Base-by-base conservation (phyloP, 30 jellyfish, hydroid and myxozoan genomes). In the Aurelia aurita complex sp. Pacific region DNA sequence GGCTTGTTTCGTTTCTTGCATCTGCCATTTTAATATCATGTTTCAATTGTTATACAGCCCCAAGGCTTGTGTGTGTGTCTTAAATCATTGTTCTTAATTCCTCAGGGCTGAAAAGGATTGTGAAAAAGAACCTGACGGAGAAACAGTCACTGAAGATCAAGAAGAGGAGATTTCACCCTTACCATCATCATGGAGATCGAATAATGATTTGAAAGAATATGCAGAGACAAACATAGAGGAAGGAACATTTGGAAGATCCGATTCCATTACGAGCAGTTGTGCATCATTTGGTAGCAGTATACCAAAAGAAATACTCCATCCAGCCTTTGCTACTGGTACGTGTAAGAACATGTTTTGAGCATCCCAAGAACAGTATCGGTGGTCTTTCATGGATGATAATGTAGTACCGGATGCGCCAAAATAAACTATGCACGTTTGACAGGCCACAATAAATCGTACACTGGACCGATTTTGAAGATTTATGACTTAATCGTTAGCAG, bases 311-410 rank as follows among this genome's bases (percentile, higher is more conserved):
- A 76, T 86, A 5, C 65, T 86, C 3, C 89, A 86, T 32, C 95
- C 95, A 1, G 64, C 79, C 14, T 86, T 86, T 86, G 95, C 95
- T 19, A 86, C 95, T 1, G 94, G 89, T 79, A 79, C 4, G 57
- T 46, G 12, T 46, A 46, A 6, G 1, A 38, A 2, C 50, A 3
- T 2, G 50, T 38, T 38, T 38, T 5, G 5, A 38, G 50, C 50
- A 38, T 2, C 50, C 50, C 50, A 38, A 46, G 57, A 46, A 46
- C 6, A 6, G 57, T 46, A 46, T 7, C 12, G 54, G 4, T 23
- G 29, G 29, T 23, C 29, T 23, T 23, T 23, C 29, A 23, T 23
- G 29, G 29, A 23, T 23, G 29, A 23, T 23, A 23, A 23, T 23
- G 29, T 23, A 23, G 29, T 23, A 23, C 29, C 29, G 29, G 29